A percentile compares a stretch with the other conserved stretches of the same genome.
phyloP scores from a whole-genome alignment of 1,140 invertebrate genomes.

The Littorina saxatilis region DNA sequence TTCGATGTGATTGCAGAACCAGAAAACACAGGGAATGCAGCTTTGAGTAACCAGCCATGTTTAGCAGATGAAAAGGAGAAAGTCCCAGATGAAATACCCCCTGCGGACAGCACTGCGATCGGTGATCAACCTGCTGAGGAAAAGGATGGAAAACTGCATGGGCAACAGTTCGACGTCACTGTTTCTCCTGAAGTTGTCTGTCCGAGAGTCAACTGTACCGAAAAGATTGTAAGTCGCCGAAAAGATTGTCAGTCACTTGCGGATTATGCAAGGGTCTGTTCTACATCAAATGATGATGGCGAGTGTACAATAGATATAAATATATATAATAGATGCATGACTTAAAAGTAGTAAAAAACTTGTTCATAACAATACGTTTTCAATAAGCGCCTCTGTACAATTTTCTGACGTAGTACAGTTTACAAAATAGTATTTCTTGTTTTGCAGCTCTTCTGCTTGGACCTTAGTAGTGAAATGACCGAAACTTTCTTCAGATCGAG shows the following conservation, averaged over 20 bases:
- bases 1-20: background rate
- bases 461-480: slow-evolving; percentile 81
- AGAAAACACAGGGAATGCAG: background rate
- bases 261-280: too few relatives aligned
- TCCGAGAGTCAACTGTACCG: slow-evolving; percentile 69
- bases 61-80: background rate
- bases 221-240: slow-evolving; percentile 71
- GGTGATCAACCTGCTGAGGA: background rate
- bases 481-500: slow-evolving; percentile 79
- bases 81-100: background rate
- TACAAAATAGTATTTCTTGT: too few relatives aligned
- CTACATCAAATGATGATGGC: too few relatives aligned
- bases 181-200: slow-evolving; percentile 44
- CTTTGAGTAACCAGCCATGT: background rate
- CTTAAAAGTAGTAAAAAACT: too few relatives aligned
- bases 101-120: background rate
- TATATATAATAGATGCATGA: too few relatives aligned
- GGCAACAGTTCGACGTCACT: slow-evolving; percentile 6
- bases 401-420: too few relatives aligned
- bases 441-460: slow-evolving; percentile 80
- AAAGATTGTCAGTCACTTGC: too few relatives aligned
- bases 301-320: too few relatives aligned
- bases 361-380: too few relatives aligned
- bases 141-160: background rate
- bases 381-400: too few relatives aligned